Percentiles rank a stretch among this genome's conserved stretches.
Conservation (phyloP, 2,797 vertebrate genomes). For the Botia kubotai region DNA sequence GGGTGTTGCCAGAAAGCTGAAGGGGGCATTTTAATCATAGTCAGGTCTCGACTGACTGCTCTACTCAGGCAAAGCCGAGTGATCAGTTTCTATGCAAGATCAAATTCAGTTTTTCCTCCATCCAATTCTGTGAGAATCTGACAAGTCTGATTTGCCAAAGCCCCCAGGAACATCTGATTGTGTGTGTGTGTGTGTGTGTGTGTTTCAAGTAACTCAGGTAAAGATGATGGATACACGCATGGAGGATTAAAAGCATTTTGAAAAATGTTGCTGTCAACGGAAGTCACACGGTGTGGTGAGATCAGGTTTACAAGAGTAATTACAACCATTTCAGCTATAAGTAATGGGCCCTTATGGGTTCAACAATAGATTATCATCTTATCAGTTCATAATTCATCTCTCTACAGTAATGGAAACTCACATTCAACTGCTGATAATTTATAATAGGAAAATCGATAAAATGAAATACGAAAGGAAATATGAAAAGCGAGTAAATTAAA, state of each 20-base stretch:
- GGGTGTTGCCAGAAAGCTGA: slow-evolving; percentile 28
- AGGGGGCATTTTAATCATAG: slow-evolving; percentile 48
- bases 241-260: slow-evolving; percentile 54
- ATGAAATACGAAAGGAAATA: slow-evolving; percentile 24
- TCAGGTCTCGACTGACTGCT: slow-evolving; percentile 42
- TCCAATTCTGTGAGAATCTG: slow-evolving; percentile 68
- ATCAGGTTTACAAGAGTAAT: slow-evolving; percentile 49
- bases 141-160: slow-evolving; percentile 62
- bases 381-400: slow-evolving; percentile 48
- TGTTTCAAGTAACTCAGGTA: slow-evolving; percentile 24
- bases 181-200: slow-evolving; percentile 46
- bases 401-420: slow-evolving; percentile 1
- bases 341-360: slow-evolving; percentile 31
- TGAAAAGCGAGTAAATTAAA: slow-evolving; percentile 14
- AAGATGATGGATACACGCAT: slow-evolving; percentile 42
- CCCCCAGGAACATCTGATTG: slow-evolving; percentile 62
- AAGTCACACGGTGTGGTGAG: slow-evolving; percentile 29
- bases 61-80: slow-evolving; percentile 31
- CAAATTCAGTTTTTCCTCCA: slow-evolving; percentile 46
- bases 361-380: slow-evolving; percentile 55
- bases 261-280: slow-evolving; percentile 53
- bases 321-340: slow-evolving; percentile 44
- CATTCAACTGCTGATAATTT: slow-evolving; percentile 30
- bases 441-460: slow-evolving; percentile 16
- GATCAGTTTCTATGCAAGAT: slow-evolving; percentile 50